A percentile compares a stretch with the other conserved stretches of the same genome.
Conservation (phyloP, 2,888 invertebrate species). For the Spicauda simplicius region DNA sequence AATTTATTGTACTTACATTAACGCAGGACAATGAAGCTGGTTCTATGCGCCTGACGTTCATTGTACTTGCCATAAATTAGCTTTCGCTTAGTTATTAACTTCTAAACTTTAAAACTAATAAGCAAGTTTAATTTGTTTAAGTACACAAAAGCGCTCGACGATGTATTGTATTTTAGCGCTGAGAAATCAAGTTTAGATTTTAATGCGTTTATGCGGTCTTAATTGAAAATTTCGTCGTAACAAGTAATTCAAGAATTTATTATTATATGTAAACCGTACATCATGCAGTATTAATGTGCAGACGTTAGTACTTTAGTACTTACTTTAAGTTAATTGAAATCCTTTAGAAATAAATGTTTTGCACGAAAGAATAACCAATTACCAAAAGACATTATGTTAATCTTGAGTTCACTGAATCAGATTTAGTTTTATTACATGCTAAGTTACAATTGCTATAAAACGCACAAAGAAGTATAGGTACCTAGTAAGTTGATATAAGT, state of each 20-base stretch:
- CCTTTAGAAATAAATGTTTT: too few relatives aligned
- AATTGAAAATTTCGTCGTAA: conserved; percentile 20
- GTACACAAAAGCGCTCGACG: conserved; percentile 12
- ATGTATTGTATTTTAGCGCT: conserved; percentile 21
- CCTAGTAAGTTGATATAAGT: too few relatives aligned
- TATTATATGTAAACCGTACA: not conserved
- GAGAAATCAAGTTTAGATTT: conserved; percentile 15
- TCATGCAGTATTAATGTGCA: not conserved
- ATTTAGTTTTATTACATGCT: too few relatives aligned
- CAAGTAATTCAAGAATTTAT: not conserved
- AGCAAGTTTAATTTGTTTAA: conserved; percentile 31
- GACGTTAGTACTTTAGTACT: too few relatives aligned
- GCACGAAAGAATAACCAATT: too few relatives aligned
- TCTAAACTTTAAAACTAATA: conserved; percentile 34
- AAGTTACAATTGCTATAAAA: too few relatives aligned
- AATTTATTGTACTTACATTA: conserved; percentile 29
- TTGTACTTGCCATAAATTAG: conserved; percentile 43
- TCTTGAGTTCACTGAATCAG: too few relatives aligned
- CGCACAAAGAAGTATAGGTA: too few relatives aligned
- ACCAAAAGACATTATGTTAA: too few relatives aligned
- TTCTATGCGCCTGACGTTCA: conserved; percentile 37
- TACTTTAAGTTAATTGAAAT: too few relatives aligned
- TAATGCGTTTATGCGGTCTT: conserved; percentile 18
- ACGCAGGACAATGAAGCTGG: conserved; percentile 21
- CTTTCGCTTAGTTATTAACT: conserved; percentile 35